Evolutionary conservation across 2,797 vertebrate species (phyloP).

Genomic region (Xenops minutus): DNA sequence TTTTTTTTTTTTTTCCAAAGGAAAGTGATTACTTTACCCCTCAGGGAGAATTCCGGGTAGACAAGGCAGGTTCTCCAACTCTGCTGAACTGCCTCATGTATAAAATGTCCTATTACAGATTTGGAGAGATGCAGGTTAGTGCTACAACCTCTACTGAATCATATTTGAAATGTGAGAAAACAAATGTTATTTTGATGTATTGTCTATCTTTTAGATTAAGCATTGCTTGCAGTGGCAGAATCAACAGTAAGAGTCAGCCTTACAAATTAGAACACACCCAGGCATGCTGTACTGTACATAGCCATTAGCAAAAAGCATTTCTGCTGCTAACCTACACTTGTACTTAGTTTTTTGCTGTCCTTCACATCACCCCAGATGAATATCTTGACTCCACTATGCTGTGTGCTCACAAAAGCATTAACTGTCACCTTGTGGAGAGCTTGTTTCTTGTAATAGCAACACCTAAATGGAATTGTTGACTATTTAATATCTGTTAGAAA

Average conservation of each 20-base stretch:
- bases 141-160: background rate
- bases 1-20: slow-evolving; percentile 71
- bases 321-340: background rate
- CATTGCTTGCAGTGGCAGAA: background rate
- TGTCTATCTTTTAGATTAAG: background rate
- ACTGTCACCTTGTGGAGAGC: background rate
- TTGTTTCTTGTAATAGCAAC: background rate
- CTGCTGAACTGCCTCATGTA: slow-evolving; percentile 99
- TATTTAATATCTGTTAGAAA: background rate
- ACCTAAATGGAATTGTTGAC: background rate
- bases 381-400: background rate
- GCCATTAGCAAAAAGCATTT: background rate
- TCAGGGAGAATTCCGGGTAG: slow-evolving; percentile 97
- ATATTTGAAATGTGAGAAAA: background rate
- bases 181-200: background rate
- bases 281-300: background rate
- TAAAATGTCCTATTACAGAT: slow-evolving; percentile 99
- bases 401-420: background rate
- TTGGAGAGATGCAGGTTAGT: slow-evolving; percentile 99
- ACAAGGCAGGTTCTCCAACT: slow-evolving; percentile 96
- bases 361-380: background rate
- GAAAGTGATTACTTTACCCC: slow-evolving; percentile 99
- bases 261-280: background rate
- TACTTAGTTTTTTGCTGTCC: background rate
- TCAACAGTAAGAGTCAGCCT: background rate